Base-by-base conservation (phyloP, 1,140 invertebrate species). In the Tetragonula clypearis region DNA sequence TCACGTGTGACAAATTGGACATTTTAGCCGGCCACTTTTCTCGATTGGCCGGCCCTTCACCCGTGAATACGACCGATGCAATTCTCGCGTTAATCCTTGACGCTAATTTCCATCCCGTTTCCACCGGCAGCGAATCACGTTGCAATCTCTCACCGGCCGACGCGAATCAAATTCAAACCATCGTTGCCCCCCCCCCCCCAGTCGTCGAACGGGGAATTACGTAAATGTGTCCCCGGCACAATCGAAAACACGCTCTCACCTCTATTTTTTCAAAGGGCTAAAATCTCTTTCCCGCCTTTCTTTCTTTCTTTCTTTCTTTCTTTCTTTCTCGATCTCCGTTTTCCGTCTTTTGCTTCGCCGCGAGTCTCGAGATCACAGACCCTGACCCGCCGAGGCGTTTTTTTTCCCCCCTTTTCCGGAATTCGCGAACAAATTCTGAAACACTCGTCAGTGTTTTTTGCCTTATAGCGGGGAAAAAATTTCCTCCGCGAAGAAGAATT, bases 51-150 rank as follows among this genome's bases (percentile, higher is more conserved):
- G 19, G 19, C 30, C 73, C 73, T 56, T 26, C 26, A 6, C 0
- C 5, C 26, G 30, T 58, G 56, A 58, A 71, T 53, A 56, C 56
- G 41, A 66, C 17, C 66, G 53, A 72, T 62, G 56, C 68, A 72
- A 72, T 58, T 79, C 65, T 30, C 66, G 65, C 68, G 82, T 84
- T 84, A 84, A 84, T 84, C 68, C 66, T 82, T 62, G 69, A 88
- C 35, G 56, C 26, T 78, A 88, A 85, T 82, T 88, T 49, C 74
- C 30, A 49, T 26, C 78, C 26, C 55, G 35, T 49, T 56, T 2
- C 21, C 35, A 62, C 23, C 49, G 15, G 5, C 12, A 12, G 3
- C 21, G 30, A 62, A 78, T 68, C 72, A n/a, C 68, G 69, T 84
- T 80, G 85, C 23, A 65, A 84, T 72, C 60, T 60, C 68, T 65